Evolutionary conservation across 2,797 vertebrate genomes (phyloP).

Genomic region (Typhlichthys subterraneus): DNA sequence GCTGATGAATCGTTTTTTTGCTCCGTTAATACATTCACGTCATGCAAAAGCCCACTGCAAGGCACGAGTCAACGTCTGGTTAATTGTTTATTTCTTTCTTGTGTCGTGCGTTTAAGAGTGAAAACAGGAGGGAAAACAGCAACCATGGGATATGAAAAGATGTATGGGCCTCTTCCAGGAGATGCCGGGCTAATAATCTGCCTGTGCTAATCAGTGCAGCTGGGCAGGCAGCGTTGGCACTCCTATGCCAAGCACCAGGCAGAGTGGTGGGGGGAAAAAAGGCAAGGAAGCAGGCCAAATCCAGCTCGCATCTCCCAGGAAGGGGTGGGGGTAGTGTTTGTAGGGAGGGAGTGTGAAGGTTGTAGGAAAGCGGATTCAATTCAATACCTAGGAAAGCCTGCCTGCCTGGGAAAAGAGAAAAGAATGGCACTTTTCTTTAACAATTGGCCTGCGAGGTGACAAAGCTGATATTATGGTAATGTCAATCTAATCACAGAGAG

Average conservation of each 20-base stretch:
- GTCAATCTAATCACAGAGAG: constrained; percentile 72
- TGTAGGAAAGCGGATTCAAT: constrained; percentile 59
- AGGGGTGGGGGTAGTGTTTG: constrained; percentile 54
- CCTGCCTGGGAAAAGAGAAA: constrained; percentile 53
- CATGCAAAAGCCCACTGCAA: background rate
- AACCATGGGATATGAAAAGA: constrained; percentile 38
- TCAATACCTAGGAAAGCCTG: constrained; percentile 64
- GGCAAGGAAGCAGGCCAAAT: constrained; percentile 76
- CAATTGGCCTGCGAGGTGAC: constrained; percentile 74
- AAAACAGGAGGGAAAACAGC: constrained; percentile 52
- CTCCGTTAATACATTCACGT: constrained; percentile 74
- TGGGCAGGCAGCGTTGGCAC: constrained; percentile 85
- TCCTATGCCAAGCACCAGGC: constrained; percentile 79
- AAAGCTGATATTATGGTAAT: constrained; percentile 81
- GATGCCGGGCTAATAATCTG: constrained; percentile 93
- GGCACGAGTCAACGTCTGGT: constrained; percentile 5
- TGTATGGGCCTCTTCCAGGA: constrained; percentile 76
- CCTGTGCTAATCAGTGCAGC: constrained; percentile 86
- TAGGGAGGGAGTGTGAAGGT: constrained; percentile 19
- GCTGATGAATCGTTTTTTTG: constrained; percentile 87
- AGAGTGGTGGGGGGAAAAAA: constrained; percentile 80
- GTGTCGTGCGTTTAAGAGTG: constrained; percentile 41
- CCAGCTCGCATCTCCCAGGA: constrained; percentile 82
- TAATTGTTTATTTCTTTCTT: constrained; percentile 38
- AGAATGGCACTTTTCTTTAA: constrained; percentile 61